phyloP scores from a whole-genome alignment of 37 sponge, comb jelly and placozoan species.

The Petrosia ficiformis region DNA sequence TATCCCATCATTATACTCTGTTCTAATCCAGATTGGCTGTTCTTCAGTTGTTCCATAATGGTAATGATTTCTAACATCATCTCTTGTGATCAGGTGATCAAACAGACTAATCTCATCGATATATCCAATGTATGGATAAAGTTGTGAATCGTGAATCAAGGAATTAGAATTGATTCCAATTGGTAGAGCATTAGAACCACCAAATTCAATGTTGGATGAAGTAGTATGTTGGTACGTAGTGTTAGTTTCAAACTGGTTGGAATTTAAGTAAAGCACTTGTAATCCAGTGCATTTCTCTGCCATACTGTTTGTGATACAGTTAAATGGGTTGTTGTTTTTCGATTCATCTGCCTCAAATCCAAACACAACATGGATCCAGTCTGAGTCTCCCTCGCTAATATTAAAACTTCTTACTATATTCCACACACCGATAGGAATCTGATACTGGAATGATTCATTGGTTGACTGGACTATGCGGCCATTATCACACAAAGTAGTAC shows the following conservation, averaged over 20 bases:
- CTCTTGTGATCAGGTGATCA: not conserved
- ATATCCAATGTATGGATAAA: conserved; percentile 37
- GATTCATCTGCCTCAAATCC: conserved; percentile 23
- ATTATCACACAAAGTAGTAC: conserved; percentile 36
- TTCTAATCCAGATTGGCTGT: conserved; percentile 47
- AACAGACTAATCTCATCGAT: conserved; percentile 64
- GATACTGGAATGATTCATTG: not conserved
- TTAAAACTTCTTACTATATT: not conserved
- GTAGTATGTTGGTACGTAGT: conserved; percentile 5
- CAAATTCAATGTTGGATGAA: conserved; percentile 20
- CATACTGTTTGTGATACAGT: not conserved
- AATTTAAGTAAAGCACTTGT: conserved; percentile 22
- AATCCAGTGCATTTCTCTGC: conserved; percentile 12
- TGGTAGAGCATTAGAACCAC: conserved; percentile 18
- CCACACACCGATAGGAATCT: conserved; percentile 65
- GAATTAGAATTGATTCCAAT: too few species aligned
- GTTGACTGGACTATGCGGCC: not conserved
- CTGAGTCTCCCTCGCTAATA: not conserved
- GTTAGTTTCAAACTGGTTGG: not conserved
- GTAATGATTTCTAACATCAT: conserved; percentile 14
- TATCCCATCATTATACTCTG: conserved; percentile 42
- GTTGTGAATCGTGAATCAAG: not conserved
- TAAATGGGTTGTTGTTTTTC: not conserved
- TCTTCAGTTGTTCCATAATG: conserved; percentile 50
- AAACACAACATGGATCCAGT: conserved; percentile 47